Conservation (phyloP, 2,113 vertebrate species). For the Crotalus horridus region DNA sequence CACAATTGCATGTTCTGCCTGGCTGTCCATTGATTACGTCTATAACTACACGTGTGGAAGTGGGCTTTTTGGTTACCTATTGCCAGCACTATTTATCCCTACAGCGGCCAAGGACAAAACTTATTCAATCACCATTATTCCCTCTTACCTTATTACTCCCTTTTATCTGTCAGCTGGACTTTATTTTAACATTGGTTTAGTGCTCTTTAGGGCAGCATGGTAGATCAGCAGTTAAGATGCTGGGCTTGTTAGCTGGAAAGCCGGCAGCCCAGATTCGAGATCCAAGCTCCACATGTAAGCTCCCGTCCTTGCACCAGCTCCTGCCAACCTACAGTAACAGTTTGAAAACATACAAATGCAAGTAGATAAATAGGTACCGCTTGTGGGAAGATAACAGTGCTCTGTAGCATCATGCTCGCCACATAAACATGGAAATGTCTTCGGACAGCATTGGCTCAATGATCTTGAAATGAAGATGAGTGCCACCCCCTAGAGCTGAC, state of each 20-base stretch:
- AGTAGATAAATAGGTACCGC: neutral
- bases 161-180: neutral
- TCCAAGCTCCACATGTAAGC: neutral
- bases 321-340: neutral
- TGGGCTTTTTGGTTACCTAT: neutral
- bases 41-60: neutral
- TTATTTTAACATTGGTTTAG: neutral
- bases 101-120: neutral
- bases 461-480: neutral
- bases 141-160: neutral
- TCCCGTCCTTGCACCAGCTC: neutral
- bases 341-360: neutral
- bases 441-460: neutral
- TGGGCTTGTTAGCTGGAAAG: neutral
- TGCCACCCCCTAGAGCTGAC: neutral
- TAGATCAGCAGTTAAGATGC: neutral
- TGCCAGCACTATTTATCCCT: neutral
- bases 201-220: neutral
- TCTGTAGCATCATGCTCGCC: neutral
- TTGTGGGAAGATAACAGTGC: neutral
- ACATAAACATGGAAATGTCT: neutral
- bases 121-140: neutral
- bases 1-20: neutral
- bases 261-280: too few relatives aligned
- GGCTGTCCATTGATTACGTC: neutral